Percentiles rank a stretch among this genome's conserved stretches.
Conservation (phyloP, 2,113 vertebrate species). For the Sorex araneus region DNA sequence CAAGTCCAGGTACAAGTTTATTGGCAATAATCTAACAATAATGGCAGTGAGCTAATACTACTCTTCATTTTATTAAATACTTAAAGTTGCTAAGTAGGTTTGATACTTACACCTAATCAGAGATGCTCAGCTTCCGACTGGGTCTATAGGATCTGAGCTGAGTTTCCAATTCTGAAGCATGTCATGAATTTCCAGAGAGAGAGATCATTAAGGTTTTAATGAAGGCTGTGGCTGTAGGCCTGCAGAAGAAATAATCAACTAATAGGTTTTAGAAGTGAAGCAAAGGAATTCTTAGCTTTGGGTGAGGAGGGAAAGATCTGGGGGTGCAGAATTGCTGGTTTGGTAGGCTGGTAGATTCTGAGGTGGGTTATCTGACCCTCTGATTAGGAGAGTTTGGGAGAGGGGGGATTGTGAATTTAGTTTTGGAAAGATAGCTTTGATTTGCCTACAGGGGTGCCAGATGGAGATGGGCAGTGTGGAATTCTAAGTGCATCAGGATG, state of each 20-base stretch:
- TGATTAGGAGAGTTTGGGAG: no score
- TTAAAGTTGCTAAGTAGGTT: background rate
- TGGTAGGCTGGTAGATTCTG: background rate
- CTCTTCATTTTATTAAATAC: background rate
- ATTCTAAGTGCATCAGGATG: no score
- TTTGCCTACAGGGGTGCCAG: background rate
- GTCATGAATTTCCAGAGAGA: background rate
- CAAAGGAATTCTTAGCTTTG: background rate
- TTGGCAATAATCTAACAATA: background rate
- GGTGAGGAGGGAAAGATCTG: background rate
- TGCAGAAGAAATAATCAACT: background rate
- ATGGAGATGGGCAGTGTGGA: background rate
- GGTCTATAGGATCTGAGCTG: background rate
- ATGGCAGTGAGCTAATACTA: background rate
- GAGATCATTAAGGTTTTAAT: background rate
- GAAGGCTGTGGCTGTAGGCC: background rate
- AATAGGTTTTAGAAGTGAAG: conserved; percentile 1
- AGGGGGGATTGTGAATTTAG: background rate
- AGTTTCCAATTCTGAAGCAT: background rate
- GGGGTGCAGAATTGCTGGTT: background rate
- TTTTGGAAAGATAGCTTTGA: background rate
- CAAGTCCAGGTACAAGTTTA: background rate
- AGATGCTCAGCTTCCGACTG: background rate
- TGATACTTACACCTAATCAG: background rate
- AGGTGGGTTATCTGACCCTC: no score